Percentiles rank a stretch among this genome's conserved stretches.
Conservation (phyloP, 1,140 invertebrate species). For the Drosophila nebulosa region DNA sequence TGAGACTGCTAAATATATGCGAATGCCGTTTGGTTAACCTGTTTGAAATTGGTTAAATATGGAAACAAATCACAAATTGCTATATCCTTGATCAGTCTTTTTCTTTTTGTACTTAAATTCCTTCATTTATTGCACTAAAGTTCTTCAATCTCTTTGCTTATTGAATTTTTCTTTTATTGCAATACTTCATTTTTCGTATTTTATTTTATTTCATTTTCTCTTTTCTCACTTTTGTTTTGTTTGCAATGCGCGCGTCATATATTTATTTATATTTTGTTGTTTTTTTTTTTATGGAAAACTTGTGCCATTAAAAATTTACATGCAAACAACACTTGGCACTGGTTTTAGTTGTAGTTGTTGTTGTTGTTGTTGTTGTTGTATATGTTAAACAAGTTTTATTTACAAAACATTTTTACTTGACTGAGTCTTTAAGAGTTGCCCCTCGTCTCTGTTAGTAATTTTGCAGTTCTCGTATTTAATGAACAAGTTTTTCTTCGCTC, state of each 20-base stretch:
- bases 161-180: neutral
- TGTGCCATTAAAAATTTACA: constrained; percentile 76
- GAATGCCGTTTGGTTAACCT: constrained; percentile 16
- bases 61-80: no score
- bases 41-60: constrained; percentile 2
- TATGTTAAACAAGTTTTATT: constrained; percentile 70
- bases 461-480: constrained; percentile 72
- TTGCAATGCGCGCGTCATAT: constrained; percentile 16
- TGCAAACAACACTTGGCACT: constrained; percentile 30
- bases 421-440: neutral
- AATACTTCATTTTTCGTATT: neutral
- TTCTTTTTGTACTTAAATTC: no score
- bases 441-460: constrained; percentile 30
- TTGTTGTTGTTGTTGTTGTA: constrained; percentile 2
- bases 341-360: constrained; percentile 23
- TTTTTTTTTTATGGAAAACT: constrained; percentile 59
- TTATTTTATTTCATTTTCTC: constrained; percentile 9
- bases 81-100: constrained; percentile 2
- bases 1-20: constrained; percentile 1
- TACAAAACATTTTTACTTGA: constrained; percentile 66
- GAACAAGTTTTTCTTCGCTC: constrained; percentile 55
- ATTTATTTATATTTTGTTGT: constrained; percentile 3
- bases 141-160: neutral
- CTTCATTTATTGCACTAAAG: no score
- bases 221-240: constrained; percentile 13